Conservation (phyloP, 2,797 vertebrate species). For the Microtus californicus region DNA sequence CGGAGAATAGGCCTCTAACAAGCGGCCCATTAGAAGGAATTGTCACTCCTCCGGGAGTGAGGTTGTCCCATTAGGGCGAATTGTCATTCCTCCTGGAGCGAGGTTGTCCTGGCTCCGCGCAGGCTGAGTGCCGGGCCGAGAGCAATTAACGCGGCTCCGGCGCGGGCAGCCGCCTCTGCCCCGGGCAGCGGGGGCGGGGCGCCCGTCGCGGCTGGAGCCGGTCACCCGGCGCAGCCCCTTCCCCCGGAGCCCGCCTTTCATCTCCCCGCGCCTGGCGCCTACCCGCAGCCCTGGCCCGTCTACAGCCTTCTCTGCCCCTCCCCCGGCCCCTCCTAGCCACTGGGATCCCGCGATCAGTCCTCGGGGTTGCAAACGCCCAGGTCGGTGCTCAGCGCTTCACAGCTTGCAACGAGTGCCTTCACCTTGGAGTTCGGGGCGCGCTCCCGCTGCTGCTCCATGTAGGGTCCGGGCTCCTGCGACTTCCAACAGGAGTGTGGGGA, state of each 20-base stretch:
- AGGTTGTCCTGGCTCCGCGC: constrained; percentile 82
- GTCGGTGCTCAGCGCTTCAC: background rate
- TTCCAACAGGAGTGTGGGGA: accelerated
- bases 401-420: background rate
- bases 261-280: constrained; percentile 93
- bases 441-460: background rate
- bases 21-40: constrained; percentile 81
- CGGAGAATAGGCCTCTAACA: constrained; percentile 80
- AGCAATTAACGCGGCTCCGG: constrained; percentile 81
- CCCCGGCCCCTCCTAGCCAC: constrained; percentile 71
- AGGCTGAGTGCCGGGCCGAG: constrained; percentile 81
- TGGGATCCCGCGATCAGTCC: background rate
- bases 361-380: background rate
- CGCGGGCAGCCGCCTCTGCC: constrained; percentile 81
- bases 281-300: constrained; percentile 90
- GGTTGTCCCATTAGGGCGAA: constrained; percentile 83
- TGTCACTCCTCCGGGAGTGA: constrained; percentile 81
- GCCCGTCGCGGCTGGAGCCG: constrained; percentile 89
- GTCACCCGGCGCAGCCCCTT: constrained; percentile 90
- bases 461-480: background rate
- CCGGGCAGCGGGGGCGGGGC: constrained; percentile 81
- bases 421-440: background rate
- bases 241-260: constrained; percentile 91
- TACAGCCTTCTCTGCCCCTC: constrained; percentile 81
- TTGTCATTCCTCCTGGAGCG: constrained; percentile 80